phyloP scores from a whole-genome alignment of 1,140 invertebrate species.

The Orchesella cincta region DNA sequence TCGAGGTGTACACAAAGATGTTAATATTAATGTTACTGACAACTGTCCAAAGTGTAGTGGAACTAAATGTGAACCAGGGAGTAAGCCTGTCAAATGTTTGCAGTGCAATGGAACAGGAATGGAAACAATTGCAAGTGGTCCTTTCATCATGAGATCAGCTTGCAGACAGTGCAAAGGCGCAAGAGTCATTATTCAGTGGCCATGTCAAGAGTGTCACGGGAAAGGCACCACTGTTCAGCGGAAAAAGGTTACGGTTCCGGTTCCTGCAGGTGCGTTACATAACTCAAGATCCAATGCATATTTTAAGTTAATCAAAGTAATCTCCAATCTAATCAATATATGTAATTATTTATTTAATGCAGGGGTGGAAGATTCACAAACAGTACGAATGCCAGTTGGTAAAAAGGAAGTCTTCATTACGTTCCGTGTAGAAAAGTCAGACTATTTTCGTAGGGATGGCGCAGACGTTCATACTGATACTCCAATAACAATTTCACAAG shows the following conservation, averaged over 20 bases:
- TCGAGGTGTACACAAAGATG: constrained; percentile 90
- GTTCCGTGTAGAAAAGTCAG: constrained; percentile 86
- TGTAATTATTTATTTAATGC: constrained; percentile 44
- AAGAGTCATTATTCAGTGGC: constrained; percentile 81
- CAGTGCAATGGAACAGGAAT: constrained; percentile 98
- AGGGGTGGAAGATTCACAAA: constrained; percentile 93
- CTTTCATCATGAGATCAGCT: constrained; percentile 95
- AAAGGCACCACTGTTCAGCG: constrained; percentile 89
- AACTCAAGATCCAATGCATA: not conserved
- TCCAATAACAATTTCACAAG: constrained; percentile 83
- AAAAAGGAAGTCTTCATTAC: constrained; percentile 87
- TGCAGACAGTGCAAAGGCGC: constrained; percentile 91
- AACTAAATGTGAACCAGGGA: constrained; percentile 79
- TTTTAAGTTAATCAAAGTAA: not conserved
- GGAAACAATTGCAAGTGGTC: constrained; percentile 85
- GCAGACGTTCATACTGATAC: constrained; percentile 91
- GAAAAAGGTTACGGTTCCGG: constrained; percentile 86
- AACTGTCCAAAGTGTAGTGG: constrained; percentile 88
- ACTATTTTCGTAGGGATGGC: constrained; percentile 89
- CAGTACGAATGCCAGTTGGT: constrained; percentile 89
- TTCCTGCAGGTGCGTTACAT: constrained; percentile 93
- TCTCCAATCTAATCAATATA: too few relatives aligned
- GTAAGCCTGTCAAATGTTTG: constrained; percentile 80
- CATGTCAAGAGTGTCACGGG: constrained; percentile 89
- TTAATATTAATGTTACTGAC: constrained; percentile 88